Evolutionary conservation across 2,113 vertebrate species (phyloP).

Genomic region (Phalacrocorax pelagicus): DNA sequence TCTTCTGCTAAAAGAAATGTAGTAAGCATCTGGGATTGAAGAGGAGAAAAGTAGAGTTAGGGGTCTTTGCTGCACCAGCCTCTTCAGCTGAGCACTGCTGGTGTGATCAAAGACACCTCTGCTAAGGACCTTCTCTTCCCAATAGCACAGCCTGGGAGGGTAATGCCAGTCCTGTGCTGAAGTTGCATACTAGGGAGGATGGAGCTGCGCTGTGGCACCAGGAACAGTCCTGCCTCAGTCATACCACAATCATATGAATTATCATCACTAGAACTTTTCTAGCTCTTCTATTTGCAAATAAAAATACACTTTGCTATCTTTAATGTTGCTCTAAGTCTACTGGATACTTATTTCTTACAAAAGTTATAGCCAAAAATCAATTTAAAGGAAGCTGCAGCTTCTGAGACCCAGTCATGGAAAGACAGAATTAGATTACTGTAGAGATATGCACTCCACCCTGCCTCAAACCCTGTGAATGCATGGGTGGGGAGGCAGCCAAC

Average conservation of each 20-base stretch:
- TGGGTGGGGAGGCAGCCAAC: not conserved
- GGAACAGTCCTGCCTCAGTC: not conserved
- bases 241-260: not conserved
- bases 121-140: not conserved
- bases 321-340: not conserved
- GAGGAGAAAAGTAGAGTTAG: not conserved
- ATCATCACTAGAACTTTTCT: not conserved
- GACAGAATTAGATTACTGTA: not conserved
- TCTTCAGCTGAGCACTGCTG: not conserved
- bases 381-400: not conserved
- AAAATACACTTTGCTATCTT: not conserved
- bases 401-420: not conserved
- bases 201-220: not conserved
- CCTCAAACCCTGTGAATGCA: not conserved
- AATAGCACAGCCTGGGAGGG: not conserved
- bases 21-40: not conserved
- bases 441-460: not conserved
- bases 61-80: not conserved
- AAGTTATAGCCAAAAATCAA: not conserved
- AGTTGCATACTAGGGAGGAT: not conserved
- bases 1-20: not conserved
- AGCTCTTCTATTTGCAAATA: not conserved
- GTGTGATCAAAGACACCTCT: not conserved
- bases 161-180: not conserved
- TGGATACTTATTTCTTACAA: not conserved